phyloP scores from a whole-genome alignment of 2,888 invertebrate genomes.

The Acronicta psi region DNA sequence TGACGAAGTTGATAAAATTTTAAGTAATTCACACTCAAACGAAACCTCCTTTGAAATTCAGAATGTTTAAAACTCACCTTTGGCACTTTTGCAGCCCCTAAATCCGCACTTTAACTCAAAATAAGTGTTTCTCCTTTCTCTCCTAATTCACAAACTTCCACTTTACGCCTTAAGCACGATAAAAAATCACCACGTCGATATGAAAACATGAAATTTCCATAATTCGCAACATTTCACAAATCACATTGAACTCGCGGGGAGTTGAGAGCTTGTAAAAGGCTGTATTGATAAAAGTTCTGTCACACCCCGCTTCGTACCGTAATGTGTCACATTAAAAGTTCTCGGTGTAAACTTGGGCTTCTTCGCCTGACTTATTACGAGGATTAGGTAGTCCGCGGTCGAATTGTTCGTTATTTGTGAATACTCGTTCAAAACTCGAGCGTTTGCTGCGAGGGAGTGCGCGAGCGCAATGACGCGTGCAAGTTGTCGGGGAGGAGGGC shows the following conservation, averaged over 20 bases:
- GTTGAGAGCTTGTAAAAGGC: constrained; percentile 67
- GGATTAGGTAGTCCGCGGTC: constrained; percentile 36
- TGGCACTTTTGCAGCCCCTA: constrained; percentile 58
- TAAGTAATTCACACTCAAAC: constrained; percentile 50
- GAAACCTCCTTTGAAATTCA: constrained; percentile 70
- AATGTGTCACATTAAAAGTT: constrained; percentile 65
- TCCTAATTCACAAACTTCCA: constrained; percentile 73
- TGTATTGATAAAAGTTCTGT: constrained; percentile 69
- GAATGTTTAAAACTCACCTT: constrained; percentile 76
- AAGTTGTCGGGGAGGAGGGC: constrained; percentile 73
- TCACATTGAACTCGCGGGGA: constrained; percentile 72
- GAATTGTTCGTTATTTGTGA: constrained; percentile 50
- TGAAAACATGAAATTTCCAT: constrained; percentile 74
- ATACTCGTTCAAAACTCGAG: constrained; percentile 44
- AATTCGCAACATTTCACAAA: constrained; percentile 80
- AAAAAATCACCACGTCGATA: constrained; percentile 75
- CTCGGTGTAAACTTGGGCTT: constrained; percentile 41
- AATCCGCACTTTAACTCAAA: constrained; percentile 56
- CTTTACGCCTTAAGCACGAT: constrained; percentile 70
- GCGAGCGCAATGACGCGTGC: constrained; percentile 71
- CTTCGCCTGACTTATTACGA: constrained; percentile 34
- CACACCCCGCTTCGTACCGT: constrained; percentile 60
- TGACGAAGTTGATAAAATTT: constrained; percentile 43
- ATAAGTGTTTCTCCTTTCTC: constrained; percentile 61
- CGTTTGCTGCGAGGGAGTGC: constrained; percentile 45